Evolutionary conservation across 2,113 vertebrate species (phyloP).

Genomic region (Bucco capensis): DNA sequence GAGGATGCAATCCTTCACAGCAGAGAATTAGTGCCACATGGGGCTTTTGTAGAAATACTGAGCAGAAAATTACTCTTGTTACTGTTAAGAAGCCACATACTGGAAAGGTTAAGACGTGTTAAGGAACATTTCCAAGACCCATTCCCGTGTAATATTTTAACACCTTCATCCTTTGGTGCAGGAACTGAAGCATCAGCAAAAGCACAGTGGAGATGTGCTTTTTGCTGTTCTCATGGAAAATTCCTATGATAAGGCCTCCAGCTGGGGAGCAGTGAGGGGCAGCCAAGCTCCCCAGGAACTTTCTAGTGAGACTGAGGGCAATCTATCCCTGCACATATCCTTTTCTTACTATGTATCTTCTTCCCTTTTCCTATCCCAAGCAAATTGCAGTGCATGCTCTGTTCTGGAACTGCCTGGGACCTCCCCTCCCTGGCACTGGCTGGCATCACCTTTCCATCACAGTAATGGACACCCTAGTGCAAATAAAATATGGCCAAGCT

Average conservation of each 20-base stretch:
- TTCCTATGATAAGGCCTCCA: accelerated
- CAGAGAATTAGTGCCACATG: background rate
- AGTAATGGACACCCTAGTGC: background rate
- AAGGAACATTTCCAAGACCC: background rate
- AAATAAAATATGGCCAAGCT: background rate
- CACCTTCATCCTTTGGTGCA: background rate
- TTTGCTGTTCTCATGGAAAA: background rate
- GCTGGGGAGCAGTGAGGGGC: background rate
- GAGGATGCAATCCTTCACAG: background rate
- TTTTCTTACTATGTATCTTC: background rate
- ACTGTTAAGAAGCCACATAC: background rate
- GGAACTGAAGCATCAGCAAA: background rate
- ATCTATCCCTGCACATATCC: background rate
- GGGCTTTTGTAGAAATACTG: background rate
- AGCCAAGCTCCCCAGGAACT: background rate
- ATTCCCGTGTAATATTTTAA: background rate
- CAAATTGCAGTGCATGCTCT: accelerated
- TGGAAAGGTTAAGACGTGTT: background rate
- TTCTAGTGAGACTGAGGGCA: background rate
- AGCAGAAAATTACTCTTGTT: background rate
- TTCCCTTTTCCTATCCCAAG: background rate
- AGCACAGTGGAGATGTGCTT: background rate
- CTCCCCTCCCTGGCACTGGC: background rate
- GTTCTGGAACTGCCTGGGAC: background rate
- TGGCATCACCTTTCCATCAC: background rate